Conservation (phyloP, 1,140 invertebrate species). For the Colletes gigas region DNA sequence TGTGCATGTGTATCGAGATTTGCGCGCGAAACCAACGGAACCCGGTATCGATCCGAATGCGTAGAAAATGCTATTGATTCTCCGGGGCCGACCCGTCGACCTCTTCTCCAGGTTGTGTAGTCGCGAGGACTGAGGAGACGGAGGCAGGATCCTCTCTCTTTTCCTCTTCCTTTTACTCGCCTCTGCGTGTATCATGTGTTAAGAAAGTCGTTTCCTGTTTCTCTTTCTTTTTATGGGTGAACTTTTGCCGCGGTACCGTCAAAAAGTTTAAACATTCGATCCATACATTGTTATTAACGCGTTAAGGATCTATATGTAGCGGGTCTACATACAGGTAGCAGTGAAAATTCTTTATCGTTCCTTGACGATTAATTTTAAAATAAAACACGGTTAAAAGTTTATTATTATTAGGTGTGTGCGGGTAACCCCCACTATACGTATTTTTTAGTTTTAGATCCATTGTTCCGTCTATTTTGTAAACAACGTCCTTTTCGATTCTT, state of each 20-base stretch:
- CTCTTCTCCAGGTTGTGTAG: constrained; percentile 50
- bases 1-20: constrained; percentile 48
- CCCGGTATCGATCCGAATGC: constrained; percentile 70
- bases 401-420: too few species aligned
- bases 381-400: too few species aligned
- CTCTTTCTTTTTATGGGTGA: background rate
- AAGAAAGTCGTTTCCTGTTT: background rate
- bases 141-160: constrained; percentile 29
- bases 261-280: too few species aligned
- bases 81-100: constrained; percentile 57
- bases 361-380: too few species aligned
- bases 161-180: background rate
- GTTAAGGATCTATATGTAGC: too few species aligned
- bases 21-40: constrained; percentile 61
- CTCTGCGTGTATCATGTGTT: background rate
- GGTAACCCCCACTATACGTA: too few species aligned
- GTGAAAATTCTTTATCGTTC: too few species aligned
- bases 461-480: too few species aligned
- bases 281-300: too few species aligned
- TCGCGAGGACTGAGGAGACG: constrained; percentile 44
- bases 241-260: background rate
- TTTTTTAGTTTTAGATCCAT: too few species aligned
- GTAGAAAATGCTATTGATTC: constrained; percentile 75
- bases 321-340: too few species aligned
- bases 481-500: too few species aligned